A percentile compares a stretch with the other conserved stretches of the same genome.
Evolutionary conservation across 2,113 vertebrate genomes (phyloP).

Genomic region (Coregonus clupeaformis): DNA sequence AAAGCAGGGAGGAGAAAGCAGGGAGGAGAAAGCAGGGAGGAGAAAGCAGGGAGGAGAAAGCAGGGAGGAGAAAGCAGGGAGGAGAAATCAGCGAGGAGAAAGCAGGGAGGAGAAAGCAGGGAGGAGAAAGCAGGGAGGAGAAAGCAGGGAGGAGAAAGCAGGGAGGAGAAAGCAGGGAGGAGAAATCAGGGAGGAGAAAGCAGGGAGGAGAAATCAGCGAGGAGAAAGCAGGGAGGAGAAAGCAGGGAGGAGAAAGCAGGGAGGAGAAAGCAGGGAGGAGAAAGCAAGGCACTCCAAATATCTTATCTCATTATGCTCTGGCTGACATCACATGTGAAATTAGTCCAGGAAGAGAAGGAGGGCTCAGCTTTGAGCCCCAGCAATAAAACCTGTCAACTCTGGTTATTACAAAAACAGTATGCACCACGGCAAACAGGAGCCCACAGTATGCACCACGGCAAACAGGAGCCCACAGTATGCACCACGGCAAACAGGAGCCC

Average conservation of each 20-base stretch:
- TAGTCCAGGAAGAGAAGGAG: constrained; percentile 67
- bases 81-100: too few species aligned
- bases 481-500: constrained; percentile 58
- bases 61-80: constrained; percentile 40
- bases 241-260: constrained; percentile 19
- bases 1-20: constrained; percentile 31
- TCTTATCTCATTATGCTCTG: constrained; percentile 72
- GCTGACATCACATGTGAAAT: constrained; percentile 70
- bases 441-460: constrained; percentile 62
- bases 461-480: constrained; percentile 56
- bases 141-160: constrained; percentile 31
- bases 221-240: constrained; percentile 27
- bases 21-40: constrained; percentile 35
- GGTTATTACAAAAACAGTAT: constrained; percentile 75
- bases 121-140: constrained; percentile 30
- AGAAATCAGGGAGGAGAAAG: constrained; percentile 9
- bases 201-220: too few species aligned
- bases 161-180: constrained; percentile 39
- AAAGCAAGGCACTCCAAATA: constrained; percentile 51
- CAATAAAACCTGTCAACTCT: constrained; percentile 71
- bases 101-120: constrained; percentile 37
- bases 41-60: constrained; percentile 29
- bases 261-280: constrained; percentile 24
- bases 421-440: constrained; percentile 59
- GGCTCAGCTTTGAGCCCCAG: constrained; percentile 21